Evolutionary conservation across 2,888 invertebrate genomes (phyloP).

Genomic region (Phortica magna): DNA sequence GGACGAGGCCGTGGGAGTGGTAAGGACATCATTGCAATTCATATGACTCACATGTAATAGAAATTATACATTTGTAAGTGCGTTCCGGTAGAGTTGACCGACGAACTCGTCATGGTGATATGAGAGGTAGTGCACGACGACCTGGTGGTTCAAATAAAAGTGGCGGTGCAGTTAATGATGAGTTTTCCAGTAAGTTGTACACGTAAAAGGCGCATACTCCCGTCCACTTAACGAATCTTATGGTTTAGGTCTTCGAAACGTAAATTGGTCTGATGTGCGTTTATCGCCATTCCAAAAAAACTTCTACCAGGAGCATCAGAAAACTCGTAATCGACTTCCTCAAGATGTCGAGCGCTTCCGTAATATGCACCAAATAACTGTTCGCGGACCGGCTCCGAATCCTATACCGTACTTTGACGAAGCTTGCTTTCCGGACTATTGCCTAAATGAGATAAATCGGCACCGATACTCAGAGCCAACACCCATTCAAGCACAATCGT

Average conservation of each 20-base stretch:
- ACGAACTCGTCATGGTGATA: constrained; percentile 40
- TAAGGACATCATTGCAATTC: background rate
- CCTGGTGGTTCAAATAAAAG: constrained; percentile 82
- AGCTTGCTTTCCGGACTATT: constrained; percentile 87
- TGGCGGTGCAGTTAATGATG: constrained; percentile 79
- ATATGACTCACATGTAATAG: background rate
- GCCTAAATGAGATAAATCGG: constrained; percentile 81
- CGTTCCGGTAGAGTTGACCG: constrained; percentile 67
- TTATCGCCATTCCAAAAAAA: constrained; percentile 88
- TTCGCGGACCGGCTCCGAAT: constrained; percentile 86
- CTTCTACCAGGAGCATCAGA: constrained; percentile 87
- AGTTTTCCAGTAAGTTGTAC: constrained; percentile 43
- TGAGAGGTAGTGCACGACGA: constrained; percentile 42
- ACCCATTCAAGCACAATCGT: constrained; percentile 90
- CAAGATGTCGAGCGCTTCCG: constrained; percentile 86
- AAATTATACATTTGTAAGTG: constrained; percentile 42
- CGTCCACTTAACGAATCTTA: constrained; percentile 76
- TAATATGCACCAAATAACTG: constrained; percentile 84
- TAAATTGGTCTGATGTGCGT: constrained; percentile 80
- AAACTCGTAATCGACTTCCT: constrained; percentile 81
- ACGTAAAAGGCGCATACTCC: constrained; percentile 66
- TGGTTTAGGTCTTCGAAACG: constrained; percentile 78
- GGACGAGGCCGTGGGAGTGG: constrained; percentile 44
- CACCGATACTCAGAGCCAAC: constrained; percentile 88
- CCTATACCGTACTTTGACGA: constrained; percentile 89